Base-by-base conservation (phyloP, 92 coral and sea anemone genomes). In the Actinernus sp. region DNA sequence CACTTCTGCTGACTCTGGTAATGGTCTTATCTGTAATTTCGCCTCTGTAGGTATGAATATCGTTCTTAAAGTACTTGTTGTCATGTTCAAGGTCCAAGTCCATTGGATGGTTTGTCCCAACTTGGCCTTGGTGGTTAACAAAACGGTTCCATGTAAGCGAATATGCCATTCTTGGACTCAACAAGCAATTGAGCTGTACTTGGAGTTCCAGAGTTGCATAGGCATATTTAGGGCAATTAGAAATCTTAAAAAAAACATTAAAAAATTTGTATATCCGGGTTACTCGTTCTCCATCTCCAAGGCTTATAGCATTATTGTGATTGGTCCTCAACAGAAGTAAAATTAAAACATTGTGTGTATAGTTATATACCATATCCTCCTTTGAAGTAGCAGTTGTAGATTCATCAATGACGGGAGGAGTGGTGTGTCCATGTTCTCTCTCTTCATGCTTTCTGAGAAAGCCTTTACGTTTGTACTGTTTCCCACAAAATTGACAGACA, bases 91-190 rank as follows among this genome's bases (percentile, higher is more conserved):
- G 17, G 0, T 71, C 71, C 2, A 48, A 16, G 38, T 85, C 91
- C 82, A 78, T 78, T 13, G 91, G 85, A 40, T 16, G 26, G 68
- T 78, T 85, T 1, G 86, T 14, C 26, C 78, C 75, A 24, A 29
- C 25, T 29, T 68, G 14, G 2, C 86, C 86, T 51, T 50, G 63
- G 38, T 85, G 75, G 29, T 78, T 85, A 31, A 78, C 91, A 71
- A 85, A 85, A 2, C 86, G 66, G 46, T 85, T 85, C 91, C 86
- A 85, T 2, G 73, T 85, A 0, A 85, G 63, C 0, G 82, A 85
- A 51, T 78, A 41, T 17, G 86, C 81, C 11, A 85, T 13, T 19
- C 91, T 65, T 9, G 91, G 91, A 38, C 63, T 71, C 6, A 71
- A 39, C 14, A 85, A 26, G 34, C 63, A 63, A 23, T 85, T 85